Evolutionary conservation across 2,113 vertebrate genomes (phyloP).

Genomic region (Onychorhynchus coronatus): DNA sequence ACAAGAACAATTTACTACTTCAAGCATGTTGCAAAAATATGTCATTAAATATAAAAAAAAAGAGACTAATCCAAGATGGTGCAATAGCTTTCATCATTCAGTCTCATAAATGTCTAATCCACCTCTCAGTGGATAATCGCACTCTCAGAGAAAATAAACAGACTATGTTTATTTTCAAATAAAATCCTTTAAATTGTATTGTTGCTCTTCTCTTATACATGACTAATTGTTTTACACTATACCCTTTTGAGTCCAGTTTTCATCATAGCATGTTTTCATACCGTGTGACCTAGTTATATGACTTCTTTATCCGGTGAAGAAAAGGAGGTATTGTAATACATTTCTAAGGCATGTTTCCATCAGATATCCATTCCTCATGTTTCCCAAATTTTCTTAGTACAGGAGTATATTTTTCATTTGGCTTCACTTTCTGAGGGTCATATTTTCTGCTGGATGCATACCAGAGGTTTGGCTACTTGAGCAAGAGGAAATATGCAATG

Average conservation of each 20-base stretch:
- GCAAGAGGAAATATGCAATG: not conserved
- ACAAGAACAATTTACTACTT: constrained; percentile 66
- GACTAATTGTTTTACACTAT: constrained; percentile 57
- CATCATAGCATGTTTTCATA: constrained; percentile 38
- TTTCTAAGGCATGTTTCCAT: constrained; percentile 39
- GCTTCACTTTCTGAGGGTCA: constrained; percentile 27
- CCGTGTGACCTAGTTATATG: not conserved
- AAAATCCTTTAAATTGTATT: constrained; percentile 70
- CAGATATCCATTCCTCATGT: not conserved
- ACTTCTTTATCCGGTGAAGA: constrained; percentile 10
- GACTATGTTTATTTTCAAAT: constrained; percentile 65
- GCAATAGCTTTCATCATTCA: constrained; percentile 73
- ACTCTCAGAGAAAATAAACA: constrained; percentile 4
- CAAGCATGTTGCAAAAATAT: constrained; percentile 64
- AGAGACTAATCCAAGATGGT: constrained; percentile 63
- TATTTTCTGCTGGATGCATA: constrained; percentile 44
- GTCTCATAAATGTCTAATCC: constrained; percentile 65
- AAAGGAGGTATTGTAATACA: not conserved
- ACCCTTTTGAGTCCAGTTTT: constrained; percentile 18
- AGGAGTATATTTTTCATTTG: constrained; percentile 54
- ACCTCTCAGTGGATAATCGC: constrained; percentile 6
- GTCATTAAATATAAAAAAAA: constrained; percentile 70
- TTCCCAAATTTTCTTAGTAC: constrained; percentile 37
- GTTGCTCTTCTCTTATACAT: constrained; percentile 40
- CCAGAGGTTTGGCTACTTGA: constrained; percentile 55